A percentile compares a stretch with the other conserved stretches of the same genome.
phyloP scores from a whole-genome alignment of 2,113 vertebrate species.

The Alouatta palliata region DNA sequence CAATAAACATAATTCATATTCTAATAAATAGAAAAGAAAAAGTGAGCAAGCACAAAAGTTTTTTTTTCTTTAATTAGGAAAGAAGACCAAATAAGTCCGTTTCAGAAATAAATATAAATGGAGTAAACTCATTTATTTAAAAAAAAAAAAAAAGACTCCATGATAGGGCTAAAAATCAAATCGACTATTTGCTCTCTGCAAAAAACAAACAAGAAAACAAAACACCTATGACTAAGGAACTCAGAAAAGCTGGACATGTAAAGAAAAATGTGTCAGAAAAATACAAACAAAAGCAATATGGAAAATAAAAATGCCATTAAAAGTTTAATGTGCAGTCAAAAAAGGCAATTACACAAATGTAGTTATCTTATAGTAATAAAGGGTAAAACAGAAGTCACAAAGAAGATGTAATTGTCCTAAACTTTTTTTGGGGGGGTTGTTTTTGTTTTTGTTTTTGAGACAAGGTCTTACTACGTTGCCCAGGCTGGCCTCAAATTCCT shows the following conservation, averaged over 20 bases:
- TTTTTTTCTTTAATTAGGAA: not conserved
- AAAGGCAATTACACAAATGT: not conserved
- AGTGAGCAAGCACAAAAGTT: not conserved
- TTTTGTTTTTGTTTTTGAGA: not conserved
- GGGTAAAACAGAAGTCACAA: not conserved
- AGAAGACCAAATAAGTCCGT: not conserved
- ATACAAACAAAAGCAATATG: not conserved
- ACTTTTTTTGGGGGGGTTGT: too few species aligned
- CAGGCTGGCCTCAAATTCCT: not conserved
- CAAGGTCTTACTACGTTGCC: not conserved
- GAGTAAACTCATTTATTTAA: not conserved
- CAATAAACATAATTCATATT: not conserved
- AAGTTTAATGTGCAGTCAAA: not conserved
- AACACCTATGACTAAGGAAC: not conserved
- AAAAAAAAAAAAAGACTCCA: not conserved
- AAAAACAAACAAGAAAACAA: not conserved
- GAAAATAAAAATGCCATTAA: not conserved
- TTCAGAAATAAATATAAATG: not conserved
- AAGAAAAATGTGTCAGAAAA: not conserved
- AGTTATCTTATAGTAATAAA: not conserved
- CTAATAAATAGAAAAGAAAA: not conserved
- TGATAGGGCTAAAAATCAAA: not conserved
- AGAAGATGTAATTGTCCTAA: not conserved
- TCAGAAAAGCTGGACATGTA: not conserved
- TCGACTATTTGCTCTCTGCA: not conserved